These are phyloP conservation scores for Erythrolamprus reginae DNA, from an alignment of 2,113 vertebrate genomes.

Conservation along the genomic window DNA sequence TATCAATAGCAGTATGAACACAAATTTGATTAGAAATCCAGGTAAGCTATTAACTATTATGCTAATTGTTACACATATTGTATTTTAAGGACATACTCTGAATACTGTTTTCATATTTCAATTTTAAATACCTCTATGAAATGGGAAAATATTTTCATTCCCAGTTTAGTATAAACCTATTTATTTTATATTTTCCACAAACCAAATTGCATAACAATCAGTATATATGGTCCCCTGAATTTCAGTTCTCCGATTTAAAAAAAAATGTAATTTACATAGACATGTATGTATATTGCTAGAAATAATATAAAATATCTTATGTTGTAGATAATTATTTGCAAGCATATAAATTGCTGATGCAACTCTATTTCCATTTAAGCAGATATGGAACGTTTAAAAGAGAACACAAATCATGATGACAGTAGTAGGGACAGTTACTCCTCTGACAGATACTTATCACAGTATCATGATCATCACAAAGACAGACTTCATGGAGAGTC, in stretches of 20 bases:
- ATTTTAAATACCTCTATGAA: neutral
- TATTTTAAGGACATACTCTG: neutral
- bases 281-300: neutral
- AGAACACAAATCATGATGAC: conserved; percentile 89
- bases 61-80: neutral
- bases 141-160: neutral
- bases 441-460: conserved; percentile 84
- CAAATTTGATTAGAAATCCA: conserved; percentile 81
- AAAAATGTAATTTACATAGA: neutral
- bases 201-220: neutral
- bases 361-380: conserved; percentile 42
- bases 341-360: neutral
- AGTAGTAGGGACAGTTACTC: conserved; percentile 97
- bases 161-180: neutral
- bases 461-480: conserved; percentile 83
- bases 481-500: conserved; percentile 81
- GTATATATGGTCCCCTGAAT: neutral
- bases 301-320: neutral
- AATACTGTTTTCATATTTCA: neutral
- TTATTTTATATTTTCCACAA: neutral
- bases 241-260: neutral
- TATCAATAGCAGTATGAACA: conserved; percentile 72
- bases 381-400: conserved; percentile 90
- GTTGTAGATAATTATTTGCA: neutral
- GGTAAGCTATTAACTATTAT: conserved; percentile 66